phyloP scores from a whole-genome alignment of 92 coral and sea anemone species.

The Porites divaricata region DNA sequence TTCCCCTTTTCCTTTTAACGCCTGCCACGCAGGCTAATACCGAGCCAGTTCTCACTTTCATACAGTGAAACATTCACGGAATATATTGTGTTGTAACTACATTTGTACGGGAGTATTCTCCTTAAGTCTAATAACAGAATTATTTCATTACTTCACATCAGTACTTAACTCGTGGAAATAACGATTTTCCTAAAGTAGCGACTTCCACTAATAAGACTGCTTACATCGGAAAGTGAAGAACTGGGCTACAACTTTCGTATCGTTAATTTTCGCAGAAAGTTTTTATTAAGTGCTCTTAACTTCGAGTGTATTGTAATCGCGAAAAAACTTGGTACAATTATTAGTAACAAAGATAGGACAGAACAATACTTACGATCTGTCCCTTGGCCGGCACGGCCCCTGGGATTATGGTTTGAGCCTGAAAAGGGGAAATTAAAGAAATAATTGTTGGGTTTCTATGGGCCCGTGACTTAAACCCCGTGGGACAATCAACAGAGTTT shows the following conservation, averaged over 20 bases:
- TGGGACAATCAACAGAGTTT: too few species aligned
- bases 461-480: too few species aligned
- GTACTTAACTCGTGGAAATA: too few species aligned
- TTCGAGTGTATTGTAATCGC: not conserved
- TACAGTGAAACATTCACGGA: not conserved
- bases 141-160: too few species aligned
- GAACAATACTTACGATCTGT: not conserved
- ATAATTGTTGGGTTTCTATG: not conserved
- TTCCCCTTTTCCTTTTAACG: not conserved
- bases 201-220: too few species aligned
- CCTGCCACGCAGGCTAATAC: constrained; percentile 9
- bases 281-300: not conserved
- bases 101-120: not conserved
- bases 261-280: not conserved
- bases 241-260: not conserved
- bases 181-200: too few species aligned
- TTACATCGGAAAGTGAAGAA: not conserved
- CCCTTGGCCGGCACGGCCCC: constrained; percentile 11
- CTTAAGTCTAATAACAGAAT: too few species aligned
- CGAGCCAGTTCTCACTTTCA: not conserved
- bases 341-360: constrained; percentile 18
- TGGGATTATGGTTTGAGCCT: constrained; percentile 36
- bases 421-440: constrained; percentile 9
- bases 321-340: too few species aligned
- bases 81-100: constrained; percentile 5